These are phyloP conservation scores for Nycteola revayana DNA, from an alignment of 2,888 invertebrate species.

Conservation along the genomic window DNA sequence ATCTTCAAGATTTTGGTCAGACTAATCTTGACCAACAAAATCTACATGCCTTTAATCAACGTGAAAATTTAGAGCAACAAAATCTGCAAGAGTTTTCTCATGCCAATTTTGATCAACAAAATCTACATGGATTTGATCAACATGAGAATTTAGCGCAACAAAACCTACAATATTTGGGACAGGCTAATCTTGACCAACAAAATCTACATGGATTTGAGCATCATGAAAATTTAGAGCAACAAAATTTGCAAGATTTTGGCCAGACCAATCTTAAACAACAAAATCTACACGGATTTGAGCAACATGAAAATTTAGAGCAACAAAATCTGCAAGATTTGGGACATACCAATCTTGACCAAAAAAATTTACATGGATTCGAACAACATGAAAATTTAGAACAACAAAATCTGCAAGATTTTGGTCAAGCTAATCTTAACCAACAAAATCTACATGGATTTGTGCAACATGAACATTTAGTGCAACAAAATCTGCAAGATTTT, in stretches of 20 bases:
- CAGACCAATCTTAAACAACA: conserved; percentile 4
- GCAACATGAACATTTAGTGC: conserved; percentile 21
- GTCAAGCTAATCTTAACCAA: no score
- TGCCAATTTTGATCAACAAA: conserved; percentile 7
- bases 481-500: conserved; percentile 18
- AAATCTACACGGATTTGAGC: conserved; percentile 6
- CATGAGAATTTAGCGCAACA: conserved; percentile 12
- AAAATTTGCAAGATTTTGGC: not conserved
- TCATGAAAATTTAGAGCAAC: conserved; percentile 11
- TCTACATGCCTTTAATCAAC: no score
- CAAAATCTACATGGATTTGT: conserved; percentile 20
- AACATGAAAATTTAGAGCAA: conserved; percentile 5
- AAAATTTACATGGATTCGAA: conserved; percentile 7
- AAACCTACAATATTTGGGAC: conserved; percentile 7
- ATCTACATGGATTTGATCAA: conserved; percentile 9
- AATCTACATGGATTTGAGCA: conserved; percentile 15
- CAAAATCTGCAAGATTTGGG: no score
- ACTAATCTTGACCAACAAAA: no score
- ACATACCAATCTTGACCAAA: conserved; percentile 3
- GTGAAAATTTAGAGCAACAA: conserved; percentile 9
- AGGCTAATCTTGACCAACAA: conserved; percentile 14
- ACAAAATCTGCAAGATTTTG: no score
- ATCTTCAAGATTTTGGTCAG: conserved; percentile 6
- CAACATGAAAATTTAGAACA: conserved; percentile 17
- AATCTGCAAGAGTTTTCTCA: conserved; percentile 6